Evolutionary conservation across 64 coral and sea anemone species (phyloP), one percentile per base, ranked within the genome.

Genomic region (Orbicella faveolata): DNA sequence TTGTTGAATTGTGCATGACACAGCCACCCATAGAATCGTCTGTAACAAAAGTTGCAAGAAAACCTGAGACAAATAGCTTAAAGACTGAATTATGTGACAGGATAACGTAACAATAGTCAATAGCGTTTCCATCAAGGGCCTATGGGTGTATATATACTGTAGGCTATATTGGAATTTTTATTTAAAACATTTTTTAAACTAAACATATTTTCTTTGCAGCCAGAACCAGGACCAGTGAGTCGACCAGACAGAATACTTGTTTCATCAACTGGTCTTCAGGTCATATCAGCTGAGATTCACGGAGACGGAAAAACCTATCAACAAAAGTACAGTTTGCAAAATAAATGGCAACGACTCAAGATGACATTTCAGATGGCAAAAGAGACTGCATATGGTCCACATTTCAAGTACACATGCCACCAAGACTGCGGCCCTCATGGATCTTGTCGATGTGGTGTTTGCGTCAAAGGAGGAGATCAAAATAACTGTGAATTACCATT

Each of bases 351-450:
- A n/a, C 88, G 97, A 34, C 79, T 96, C 13, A 84, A 93, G 62
- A 94, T 91, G 57, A 41, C 84, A 36, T 75, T 93, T 25, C 48
- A 41, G 4, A 91, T 89, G 83, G 85, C 94, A 17, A 89, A 88
- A 84, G 55, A 81, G 61, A 75, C 72, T 39, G 93, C 91, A 23
- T 41, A 53, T 39, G 88, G 77, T 21, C 53, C 61, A 54, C 69
- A 52, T 2, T 76, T 34, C 16, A 89, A 85, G 4, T 99, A 99
- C 69, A 83, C 94, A 0, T 99, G 97, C 48, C 68, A 99, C 67
- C 91, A 93, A 80, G 97, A 99, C 55, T 99, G 97, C 83, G 97
- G 97, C 2, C 97, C 97, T 34, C 97, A 99, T 87, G 97, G 94
- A 4, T 99, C 97, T 14, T 99, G 97, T 39, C 93, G 97, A 55